Base-by-base conservation (phyloP, 2,113 vertebrate species). In the Notarius quadriscutis region DNA sequence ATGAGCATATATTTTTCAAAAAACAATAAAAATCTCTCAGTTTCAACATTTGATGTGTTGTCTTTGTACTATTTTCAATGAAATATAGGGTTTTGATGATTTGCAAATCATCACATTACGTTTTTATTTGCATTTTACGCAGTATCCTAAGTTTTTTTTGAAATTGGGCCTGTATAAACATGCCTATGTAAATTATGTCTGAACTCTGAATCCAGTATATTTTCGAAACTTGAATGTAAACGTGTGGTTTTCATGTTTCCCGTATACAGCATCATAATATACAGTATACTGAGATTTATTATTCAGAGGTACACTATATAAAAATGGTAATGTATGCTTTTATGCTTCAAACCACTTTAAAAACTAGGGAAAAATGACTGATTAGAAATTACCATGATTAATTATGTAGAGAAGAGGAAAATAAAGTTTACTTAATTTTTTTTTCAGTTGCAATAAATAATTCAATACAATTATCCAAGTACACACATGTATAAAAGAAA, bases 401-500 rank as follows among this genome's bases (percentile, higher is more conserved):
- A 78, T 60, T 48, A 62, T 41, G 88, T 55, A 51, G 72, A 88
- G 17, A 75, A 67, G 74, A 85, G 82, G 58, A 87, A 88, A 88
- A 88, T 82, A 81, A 84, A 87, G 27, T 79, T 75, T 50, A 86
- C 75, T 81, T 78, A 8, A 62, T 84, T 88, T 84, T 84, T 67
- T 65, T 67, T 65, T 79, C 18, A 82, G 69, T 60, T 62, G 77
- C 84, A 81, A 86, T 86, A 91, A 90, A 90, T 83, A 83, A 82
- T 60, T 22, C 72, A 81, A 20, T 81, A 90, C 80, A 89, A 83
- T 90, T 63, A 79, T 79, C 18, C 83, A 91, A 83, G 79, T 20
- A 85, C 82, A 75, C 25, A 89, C 27, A 91, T 58, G 77, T 27
- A 72, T 51, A 90, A 87, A 92, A 53, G 77, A 87, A 81, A 62